Conservation (phyloP, 64 coral and sea anemone genomes). For the Pocillopora damicornis region DNA sequence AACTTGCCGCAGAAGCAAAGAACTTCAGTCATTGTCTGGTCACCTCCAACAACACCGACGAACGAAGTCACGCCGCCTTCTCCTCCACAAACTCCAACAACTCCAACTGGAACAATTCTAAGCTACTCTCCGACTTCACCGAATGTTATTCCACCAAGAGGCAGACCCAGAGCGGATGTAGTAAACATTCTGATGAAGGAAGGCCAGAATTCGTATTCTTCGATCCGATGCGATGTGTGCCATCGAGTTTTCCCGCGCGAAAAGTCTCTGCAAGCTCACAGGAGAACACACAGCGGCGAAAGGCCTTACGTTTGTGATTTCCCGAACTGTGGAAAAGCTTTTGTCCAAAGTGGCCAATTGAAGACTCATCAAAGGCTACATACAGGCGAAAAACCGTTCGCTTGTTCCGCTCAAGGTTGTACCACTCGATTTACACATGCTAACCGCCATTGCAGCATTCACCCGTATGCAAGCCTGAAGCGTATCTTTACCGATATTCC, state of each 20-base stretch:
- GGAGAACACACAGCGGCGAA: constrained; percentile 95
- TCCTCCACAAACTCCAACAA: constrained; percentile 22
- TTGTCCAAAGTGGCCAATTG: constrained; percentile 94
- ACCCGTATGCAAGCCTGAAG: constrained; percentile 83
- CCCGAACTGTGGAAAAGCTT: constrained; percentile 98
- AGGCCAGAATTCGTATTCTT: constrained; percentile 84
- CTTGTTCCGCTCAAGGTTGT: constrained; percentile 80
- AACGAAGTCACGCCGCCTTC: constrained; percentile 42
- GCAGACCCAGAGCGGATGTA: constrained; percentile 92
- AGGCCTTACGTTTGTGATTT: constrained; percentile 96
- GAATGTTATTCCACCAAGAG: constrained; percentile 74
- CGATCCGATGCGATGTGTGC: constrained; percentile 98
- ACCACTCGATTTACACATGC: constrained; percentile 92
- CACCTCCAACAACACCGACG: constrained; percentile 57
- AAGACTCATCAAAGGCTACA: constrained; percentile 97
- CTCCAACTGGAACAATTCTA: constrained; percentile 21
- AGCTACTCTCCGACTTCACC: constrained; percentile 57
- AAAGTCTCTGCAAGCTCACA: constrained; percentile 99
- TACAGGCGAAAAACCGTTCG: constrained; percentile 94
- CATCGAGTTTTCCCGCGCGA: constrained; percentile 99
- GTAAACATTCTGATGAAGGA: constrained; percentile 86
- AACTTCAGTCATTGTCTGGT: constrained; percentile 77
- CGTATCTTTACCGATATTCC: constrained; percentile 76
- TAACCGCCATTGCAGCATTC: constrained; percentile 90
- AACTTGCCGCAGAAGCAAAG: constrained; percentile 52